Evolutionary conservation across 2,888 invertebrate species (phyloP), one percentile per base, ranked within the genome.

Genomic region (Clunio marinus): DNA sequence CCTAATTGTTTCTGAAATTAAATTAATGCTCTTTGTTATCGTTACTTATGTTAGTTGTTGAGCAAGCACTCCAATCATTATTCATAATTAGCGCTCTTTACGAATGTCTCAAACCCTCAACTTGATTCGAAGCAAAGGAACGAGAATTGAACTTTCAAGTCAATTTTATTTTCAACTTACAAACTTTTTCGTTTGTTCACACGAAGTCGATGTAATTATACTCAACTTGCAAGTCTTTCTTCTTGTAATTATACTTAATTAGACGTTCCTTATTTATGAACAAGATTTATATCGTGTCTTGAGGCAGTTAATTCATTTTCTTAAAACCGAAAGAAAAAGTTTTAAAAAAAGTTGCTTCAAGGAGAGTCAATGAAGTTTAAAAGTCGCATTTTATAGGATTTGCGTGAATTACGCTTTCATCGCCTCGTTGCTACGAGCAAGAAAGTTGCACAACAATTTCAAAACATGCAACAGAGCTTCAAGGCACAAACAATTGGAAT

Each of bases 231-330:
- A 15, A 41, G n/a, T 41, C 2, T 15, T 41, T 41, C 41, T 41
- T 15, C 3, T 41, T 41, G 41, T 41, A 41, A 41, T 41, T 41
- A 41, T 15, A 41, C 10, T n/a, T 41, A 41, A 41, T 41, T 41
- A 41, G 2, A 15, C 41, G 41, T 41, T 41, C 41, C 10, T 41
- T 41, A 41, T 41, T 41, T n/a, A n/a, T 41, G n/a, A n/a, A 41
- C 41, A 41, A 41, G 41, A 41, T 41, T 41, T 41, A 41, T 41
- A 15, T 41, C 41, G 41, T 41, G 41, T 41, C 41, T 41, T n/a
- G 41, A 41, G 41, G 41, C 41, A 41, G n/a, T 41, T 41, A 41
- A 41, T n/a, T n/a, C n/a, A n/a, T n/a, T n/a, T n/a, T n/a, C n/a
- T n/a, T n/a, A n/a, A n/a, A n/a, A n/a, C n/a, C n/a, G 41, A 15